phyloP scores from a whole-genome alignment of 2,797 vertebrate genomes.

The Parauchenoglanis ngamensis region DNA sequence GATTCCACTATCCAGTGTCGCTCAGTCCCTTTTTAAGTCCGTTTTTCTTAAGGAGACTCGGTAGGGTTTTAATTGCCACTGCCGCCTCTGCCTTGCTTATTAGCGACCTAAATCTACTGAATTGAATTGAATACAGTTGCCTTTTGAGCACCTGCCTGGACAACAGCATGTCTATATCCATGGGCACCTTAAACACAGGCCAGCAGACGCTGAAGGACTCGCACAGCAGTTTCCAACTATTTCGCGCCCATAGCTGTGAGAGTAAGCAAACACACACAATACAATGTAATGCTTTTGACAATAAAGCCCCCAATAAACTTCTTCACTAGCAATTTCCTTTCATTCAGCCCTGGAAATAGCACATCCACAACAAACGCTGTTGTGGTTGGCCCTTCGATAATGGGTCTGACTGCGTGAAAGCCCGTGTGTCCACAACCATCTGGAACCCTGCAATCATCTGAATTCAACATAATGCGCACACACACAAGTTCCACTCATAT shows the following conservation, averaged over 20 bases:
- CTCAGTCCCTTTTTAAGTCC: not conserved
- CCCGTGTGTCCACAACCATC: conserved; percentile 35
- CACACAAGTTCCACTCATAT: conserved; percentile 17
- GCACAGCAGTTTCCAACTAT: not conserved
- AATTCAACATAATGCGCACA: not conserved
- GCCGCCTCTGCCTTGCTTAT: not conserved
- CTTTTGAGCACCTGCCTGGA: conserved; percentile 1
- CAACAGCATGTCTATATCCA: not conserved
- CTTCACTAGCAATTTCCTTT: conserved; percentile 47
- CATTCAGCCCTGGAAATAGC: conserved; percentile 44
- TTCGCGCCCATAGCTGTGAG: conserved; percentile 1
- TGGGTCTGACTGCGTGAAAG: conserved; percentile 32
- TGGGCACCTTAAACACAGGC: not conserved
- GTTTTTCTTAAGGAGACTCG: not conserved
- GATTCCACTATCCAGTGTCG: not conserved
- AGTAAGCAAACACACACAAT: conserved; percentile 14
- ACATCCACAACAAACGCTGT: conserved; percentile 36
- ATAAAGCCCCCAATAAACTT: conserved; percentile 39
- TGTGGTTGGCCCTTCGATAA: conserved; percentile 44
- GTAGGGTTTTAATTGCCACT: not conserved
- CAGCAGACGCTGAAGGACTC: not conserved
- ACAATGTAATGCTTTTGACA: conserved; percentile 18
- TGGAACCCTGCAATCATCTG: conserved; percentile 29
- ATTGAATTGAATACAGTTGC: not conserved
- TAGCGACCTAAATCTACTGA: not conserved